Evolutionary conservation across 2,888 invertebrate genomes (phyloP).

Genomic region (Brachypalpus laphriformis): DNA sequence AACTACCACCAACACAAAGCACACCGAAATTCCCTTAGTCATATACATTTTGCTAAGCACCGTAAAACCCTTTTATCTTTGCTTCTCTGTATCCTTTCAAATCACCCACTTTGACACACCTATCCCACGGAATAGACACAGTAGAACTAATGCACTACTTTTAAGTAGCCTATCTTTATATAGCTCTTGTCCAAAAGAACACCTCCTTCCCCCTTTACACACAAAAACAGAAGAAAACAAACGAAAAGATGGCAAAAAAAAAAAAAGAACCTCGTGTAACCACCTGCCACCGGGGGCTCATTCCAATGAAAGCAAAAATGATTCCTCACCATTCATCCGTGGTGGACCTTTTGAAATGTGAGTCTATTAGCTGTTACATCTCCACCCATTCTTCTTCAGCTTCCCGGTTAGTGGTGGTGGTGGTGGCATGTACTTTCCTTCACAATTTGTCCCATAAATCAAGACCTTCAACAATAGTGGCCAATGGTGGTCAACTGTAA

Average conservation of each 20-base stretch:
- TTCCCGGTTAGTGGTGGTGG: conserved; percentile 2
- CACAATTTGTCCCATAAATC: conserved; percentile 41
- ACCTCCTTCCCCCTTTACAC: background rate
- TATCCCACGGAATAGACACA: conserved; percentile 21
- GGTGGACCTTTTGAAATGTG: conserved; percentile 48
- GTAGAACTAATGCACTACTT: conserved; percentile 57
- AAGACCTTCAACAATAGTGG: conserved; percentile 32
- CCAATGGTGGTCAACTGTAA: conserved; percentile 60
- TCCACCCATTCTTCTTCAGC: conserved; percentile 15
- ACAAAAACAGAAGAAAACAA: background rate
- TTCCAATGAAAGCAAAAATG: conserved; percentile 62
- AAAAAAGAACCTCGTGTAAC: conserved; percentile 15
- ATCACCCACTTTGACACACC: conserved; percentile 10
- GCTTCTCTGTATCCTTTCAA: background rate
- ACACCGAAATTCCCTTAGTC: background rate
- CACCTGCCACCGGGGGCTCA: conserved; percentile 34
- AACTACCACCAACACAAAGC: conserved; percentile 2
- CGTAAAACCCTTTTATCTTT: background rate
- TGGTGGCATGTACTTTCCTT: conserved; percentile 49
- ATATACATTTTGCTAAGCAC: conserved; percentile 21
- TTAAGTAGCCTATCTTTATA: conserved; percentile 55
- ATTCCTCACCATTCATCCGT: conserved; percentile 67
- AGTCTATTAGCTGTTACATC: conserved; percentile 27
- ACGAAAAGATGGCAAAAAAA: conserved; percentile 25
- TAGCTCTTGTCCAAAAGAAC: conserved; percentile 9